phyloP scores from a whole-genome alignment of 2,797 vertebrate species.

The Capromys pilorides region DNA sequence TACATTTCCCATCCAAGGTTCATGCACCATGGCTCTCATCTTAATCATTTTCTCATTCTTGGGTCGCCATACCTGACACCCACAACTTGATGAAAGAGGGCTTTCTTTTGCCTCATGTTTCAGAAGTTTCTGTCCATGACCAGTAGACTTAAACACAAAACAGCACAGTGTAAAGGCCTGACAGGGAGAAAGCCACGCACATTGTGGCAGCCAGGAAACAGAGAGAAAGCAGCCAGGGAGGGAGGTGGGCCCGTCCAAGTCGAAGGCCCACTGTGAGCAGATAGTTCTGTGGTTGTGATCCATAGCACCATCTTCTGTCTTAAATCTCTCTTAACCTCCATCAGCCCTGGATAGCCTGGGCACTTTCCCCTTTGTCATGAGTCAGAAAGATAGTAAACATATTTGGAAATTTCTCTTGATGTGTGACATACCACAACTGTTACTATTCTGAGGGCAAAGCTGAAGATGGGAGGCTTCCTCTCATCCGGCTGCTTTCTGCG shows the following conservation, averaged over 20 bases:
- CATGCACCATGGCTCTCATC: too few relatives aligned
- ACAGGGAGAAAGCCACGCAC: neutral
- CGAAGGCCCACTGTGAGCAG: neutral
- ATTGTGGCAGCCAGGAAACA: neutral
- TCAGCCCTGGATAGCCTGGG: neutral
- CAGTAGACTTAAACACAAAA: neutral
- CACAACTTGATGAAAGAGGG: neutral
- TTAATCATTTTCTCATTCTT: neutral
- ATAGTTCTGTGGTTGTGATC: neutral
- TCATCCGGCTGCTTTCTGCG: rapidly evolving
- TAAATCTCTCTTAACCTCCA: too few relatives aligned
- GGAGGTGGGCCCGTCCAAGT: neutral
- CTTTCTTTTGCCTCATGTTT: neutral
- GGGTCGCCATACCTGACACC: neutral
- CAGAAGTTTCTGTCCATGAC: neutral
- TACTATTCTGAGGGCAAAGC: neutral
- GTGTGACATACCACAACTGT: too few relatives aligned
- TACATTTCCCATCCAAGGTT: too few relatives aligned
- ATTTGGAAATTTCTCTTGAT: neutral
- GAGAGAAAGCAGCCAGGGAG: neutral
- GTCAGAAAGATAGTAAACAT: neutral
- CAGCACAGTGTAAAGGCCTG: neutral
- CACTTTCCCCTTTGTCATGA: neutral
- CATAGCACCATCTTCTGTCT: neutral
- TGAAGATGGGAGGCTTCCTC: neutral